Conservation (phyloP, 2,113 vertebrate species). For the Arenaria interpres region DNA sequence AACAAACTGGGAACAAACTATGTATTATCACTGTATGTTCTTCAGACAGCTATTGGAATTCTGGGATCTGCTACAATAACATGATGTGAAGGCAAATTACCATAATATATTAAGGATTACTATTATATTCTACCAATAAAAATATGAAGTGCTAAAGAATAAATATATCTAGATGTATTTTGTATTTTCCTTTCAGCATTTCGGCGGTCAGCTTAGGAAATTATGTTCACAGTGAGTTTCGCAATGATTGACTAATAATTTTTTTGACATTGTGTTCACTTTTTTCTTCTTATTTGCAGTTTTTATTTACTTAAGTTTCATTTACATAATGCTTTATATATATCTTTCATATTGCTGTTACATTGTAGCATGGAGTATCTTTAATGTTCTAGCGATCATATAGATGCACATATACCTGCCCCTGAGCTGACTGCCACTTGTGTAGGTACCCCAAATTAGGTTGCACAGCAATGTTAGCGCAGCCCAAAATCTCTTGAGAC, state of each 20-base stretch:
- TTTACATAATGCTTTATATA: not conserved
- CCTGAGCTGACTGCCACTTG: not conserved
- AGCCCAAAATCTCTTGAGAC: not conserved
- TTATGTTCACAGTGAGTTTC: not conserved
- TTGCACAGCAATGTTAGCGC: not conserved
- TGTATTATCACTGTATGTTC: constrained; percentile 67
- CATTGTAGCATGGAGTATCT: not conserved
- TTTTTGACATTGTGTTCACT: not conserved
- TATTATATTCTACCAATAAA: constrained; percentile 38
- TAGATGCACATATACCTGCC: not conserved
- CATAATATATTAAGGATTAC: constrained; percentile 45
- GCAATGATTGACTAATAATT: not conserved
- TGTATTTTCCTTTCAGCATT: not conserved
- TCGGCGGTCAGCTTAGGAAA: not conserved
- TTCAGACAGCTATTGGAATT: constrained; percentile 57
- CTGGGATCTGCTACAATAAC: constrained; percentile 47
- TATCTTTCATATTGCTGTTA: not conserved
- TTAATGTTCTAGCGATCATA: not conserved
- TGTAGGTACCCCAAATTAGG: not conserved
- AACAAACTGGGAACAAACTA: constrained; percentile 62
- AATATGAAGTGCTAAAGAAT: not conserved
- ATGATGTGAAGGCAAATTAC: constrained; percentile 65
- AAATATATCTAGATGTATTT: not conserved
- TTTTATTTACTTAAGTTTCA: not conserved
- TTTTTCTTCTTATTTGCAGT: not conserved